Percentiles rank a stretch among this genome's conserved stretches.
phyloP scores from a whole-genome alignment of 2,888 invertebrate species.

The Drosophila conformis region DNA sequence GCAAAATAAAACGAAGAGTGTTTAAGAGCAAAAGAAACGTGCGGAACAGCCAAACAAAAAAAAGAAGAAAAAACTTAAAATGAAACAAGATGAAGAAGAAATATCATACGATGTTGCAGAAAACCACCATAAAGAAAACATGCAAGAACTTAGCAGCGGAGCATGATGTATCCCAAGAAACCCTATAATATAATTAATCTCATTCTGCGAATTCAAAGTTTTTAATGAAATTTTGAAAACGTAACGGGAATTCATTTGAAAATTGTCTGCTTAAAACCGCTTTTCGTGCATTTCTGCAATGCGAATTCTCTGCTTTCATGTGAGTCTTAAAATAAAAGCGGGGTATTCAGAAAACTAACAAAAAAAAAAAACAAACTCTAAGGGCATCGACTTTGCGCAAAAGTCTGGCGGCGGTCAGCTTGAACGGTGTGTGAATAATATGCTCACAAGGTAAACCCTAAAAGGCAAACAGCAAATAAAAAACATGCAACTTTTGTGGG shows the following conservation, averaged over 20 bases:
- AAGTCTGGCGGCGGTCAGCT: slow-evolving; percentile 13
- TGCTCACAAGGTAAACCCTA: slow-evolving; percentile 30
- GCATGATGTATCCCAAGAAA: slow-evolving; percentile 13
- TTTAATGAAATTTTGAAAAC: not conserved
- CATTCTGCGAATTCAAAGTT: not conserved
- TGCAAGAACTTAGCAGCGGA: slow-evolving; percentile 10
- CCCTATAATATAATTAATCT: slow-evolving; percentile 5
- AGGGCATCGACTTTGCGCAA: slow-evolving; percentile 45
- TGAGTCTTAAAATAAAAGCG: not conserved
- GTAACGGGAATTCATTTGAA: not conserved
- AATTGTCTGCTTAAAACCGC: not conserved
- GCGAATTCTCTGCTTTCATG: not conserved
- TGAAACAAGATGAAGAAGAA: slow-evolving; percentile 33
- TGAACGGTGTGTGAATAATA: slow-evolving; percentile 14
- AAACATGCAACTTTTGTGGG: slow-evolving; percentile 9
- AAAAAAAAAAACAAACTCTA: slow-evolving; percentile 22
- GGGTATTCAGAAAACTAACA: slow-evolving; percentile 5
- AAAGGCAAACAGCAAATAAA: not conserved
- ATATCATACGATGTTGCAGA: slow-evolving; percentile 77
- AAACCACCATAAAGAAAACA: slow-evolving; percentile 49
- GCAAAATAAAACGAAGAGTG: slow-evolving; percentile 43
- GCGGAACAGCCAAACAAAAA: slow-evolving; percentile 39
- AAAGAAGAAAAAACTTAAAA: slow-evolving; percentile 9
- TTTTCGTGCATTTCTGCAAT: not conserved
- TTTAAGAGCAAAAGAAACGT: slow-evolving; percentile 51